phyloP scores from a whole-genome alignment of 2,797 vertebrate species.

The Argya squamiceps region DNA sequence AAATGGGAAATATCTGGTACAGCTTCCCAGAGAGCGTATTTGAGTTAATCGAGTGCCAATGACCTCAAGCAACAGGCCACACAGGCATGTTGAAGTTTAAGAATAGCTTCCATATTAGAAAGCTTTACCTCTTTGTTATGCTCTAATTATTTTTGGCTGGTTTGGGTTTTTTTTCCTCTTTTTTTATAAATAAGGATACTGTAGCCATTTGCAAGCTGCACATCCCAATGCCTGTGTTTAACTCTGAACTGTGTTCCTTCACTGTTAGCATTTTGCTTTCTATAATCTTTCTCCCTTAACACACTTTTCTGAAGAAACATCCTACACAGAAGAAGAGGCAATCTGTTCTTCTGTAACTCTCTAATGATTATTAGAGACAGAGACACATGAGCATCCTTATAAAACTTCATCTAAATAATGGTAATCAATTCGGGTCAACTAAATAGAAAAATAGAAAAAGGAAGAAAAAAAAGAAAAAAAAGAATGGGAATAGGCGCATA shows the following conservation, averaged over 20 bases:
- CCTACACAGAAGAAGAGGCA: background rate
- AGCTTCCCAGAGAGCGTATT: background rate
- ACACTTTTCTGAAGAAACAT: background rate
- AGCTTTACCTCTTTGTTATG: background rate
- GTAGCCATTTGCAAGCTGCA: background rate
- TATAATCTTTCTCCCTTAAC: background rate
- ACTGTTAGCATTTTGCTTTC: background rate
- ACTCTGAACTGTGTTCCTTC: background rate
- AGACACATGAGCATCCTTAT: background rate
- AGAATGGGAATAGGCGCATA: rapidly evolving
- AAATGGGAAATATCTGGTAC: background rate
- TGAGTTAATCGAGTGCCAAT: background rate
- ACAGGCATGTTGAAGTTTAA: background rate
- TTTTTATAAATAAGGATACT: background rate
- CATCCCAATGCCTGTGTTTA: background rate
- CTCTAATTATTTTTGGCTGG: background rate
- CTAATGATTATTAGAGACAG: background rate
- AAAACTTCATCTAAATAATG: background rate
- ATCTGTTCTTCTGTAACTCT: background rate
- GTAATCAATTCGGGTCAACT: background rate
- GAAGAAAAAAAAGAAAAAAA: rapidly evolving
- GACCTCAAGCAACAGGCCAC: background rate
- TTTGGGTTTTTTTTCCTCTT: rapidly evolving
- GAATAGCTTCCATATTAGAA: conserved; percentile 1
- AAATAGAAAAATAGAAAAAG: background rate